Evolutionary conservation across 2,888 invertebrate genomes (phyloP), one percentile per base, ranked within the genome.

Genomic region (Graphium colonna): DNA sequence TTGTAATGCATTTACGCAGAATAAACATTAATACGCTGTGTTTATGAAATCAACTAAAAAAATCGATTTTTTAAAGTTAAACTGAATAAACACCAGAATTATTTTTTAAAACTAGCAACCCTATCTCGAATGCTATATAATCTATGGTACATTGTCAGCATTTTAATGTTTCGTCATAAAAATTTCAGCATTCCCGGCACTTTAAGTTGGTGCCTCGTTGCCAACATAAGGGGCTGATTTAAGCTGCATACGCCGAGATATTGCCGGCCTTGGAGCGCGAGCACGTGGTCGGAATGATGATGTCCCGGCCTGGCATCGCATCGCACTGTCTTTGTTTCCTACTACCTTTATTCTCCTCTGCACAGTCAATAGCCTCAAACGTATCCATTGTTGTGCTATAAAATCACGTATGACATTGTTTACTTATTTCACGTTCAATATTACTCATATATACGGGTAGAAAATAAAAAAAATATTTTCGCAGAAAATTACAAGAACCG

Each of bases 261-360:
- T 68, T 62, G 59, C 53, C 63, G 74, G 63, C 85, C 82, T 82
- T 83, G 82, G 63, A 36, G 31, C 59, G 63, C 58, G 69, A 28
- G 8, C 46, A 41, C 82, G 84, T 86, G 85, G 67, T 56, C 53
- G 57, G 85, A 75, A 82, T 85, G 57, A 50, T 68, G 77, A 85
- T 78, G 65, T 55, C 60, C 59, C 57, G 58, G 57, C 61, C 65
- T 64, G 66, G 69, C 63, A 68, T 69, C 63, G 60, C 53, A 45
- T 56, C 55, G 53, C 61, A 58, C 55, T 60, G 53, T 68, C 75
- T 79, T 82, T 82, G 80, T 79, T 57, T 67, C 64, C 65, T 60
- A 57, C 56, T 61, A 57, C 46, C 39, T 52, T 41, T 56, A 51
- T 41, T 41, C 51, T 52, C 52, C 42, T 15, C n/a, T 55, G 38